Evolutionary conservation across 2,113 vertebrate genomes (phyloP).

Genomic region (Carlito syrichta): DNA sequence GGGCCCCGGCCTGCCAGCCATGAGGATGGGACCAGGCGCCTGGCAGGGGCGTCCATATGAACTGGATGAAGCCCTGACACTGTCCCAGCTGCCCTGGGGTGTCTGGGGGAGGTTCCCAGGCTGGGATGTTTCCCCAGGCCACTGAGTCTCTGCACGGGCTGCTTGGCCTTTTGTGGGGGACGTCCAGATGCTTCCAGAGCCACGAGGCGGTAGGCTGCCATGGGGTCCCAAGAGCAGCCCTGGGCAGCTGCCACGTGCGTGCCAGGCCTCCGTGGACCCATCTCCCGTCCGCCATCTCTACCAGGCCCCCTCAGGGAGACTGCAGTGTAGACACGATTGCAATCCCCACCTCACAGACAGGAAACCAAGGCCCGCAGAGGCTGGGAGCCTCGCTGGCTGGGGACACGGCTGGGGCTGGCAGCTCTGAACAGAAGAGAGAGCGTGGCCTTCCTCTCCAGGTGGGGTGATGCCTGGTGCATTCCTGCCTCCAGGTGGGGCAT

Average conservation of each 20-base stretch:
- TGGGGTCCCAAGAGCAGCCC: too few relatives aligned
- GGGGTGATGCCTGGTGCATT: conserved; percentile 46
- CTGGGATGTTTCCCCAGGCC: too few relatives aligned
- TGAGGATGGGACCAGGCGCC: not conserved
- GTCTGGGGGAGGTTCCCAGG: too few relatives aligned
- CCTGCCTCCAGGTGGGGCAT: conserved; percentile 83
- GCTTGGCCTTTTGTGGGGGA: not conserved
- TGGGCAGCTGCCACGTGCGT: accelerated
- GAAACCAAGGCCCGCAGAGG: not conserved
- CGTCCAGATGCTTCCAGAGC: not conserved
- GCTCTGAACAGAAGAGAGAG: accelerated
- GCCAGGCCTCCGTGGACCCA: accelerated
- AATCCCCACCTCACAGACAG: not conserved
- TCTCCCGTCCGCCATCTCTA: accelerated
- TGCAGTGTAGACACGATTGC: not conserved
- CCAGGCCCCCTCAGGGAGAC: accelerated
- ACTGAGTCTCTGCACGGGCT: accelerated
- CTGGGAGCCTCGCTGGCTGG: accelerated
- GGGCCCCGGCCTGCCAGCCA: not conserved
- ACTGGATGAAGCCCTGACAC: not conserved
- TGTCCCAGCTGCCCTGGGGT: not conserved
- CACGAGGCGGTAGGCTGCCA: not conserved
- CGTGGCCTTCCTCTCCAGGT: accelerated
- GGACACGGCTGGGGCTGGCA: not conserved
- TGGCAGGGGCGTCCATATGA: not conserved